These are phyloP conservation scores for Ochotona princeps DNA, from an alignment of 2,113 vertebrate species.

Conservation along the genomic window DNA sequence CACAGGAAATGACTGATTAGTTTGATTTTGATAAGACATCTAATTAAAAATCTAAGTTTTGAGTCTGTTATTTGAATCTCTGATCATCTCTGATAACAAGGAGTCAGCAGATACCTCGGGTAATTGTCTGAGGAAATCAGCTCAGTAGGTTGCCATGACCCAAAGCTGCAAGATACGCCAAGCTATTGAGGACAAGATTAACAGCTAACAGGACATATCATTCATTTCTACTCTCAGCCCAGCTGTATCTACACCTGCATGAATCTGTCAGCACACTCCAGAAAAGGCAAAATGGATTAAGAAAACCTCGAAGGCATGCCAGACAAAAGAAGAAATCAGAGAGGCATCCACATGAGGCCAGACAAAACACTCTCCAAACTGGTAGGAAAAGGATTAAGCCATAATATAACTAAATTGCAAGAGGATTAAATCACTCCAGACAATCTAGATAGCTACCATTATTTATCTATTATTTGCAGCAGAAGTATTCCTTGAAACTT, in stretches of 20 bases:
- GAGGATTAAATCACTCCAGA: conserved; percentile 15
- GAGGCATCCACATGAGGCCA: neutral
- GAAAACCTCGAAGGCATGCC: neutral
- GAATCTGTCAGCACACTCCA: conserved; percentile 20
- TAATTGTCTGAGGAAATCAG: conserved; percentile 4
- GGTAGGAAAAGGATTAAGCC: conserved; percentile 13
- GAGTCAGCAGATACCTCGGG: neutral
- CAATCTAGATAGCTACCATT: neutral
- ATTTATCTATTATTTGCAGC: neutral
- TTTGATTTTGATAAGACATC: neutral
- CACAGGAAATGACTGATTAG: neutral
- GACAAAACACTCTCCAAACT: neutral
- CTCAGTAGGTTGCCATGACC: neutral
- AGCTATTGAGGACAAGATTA: neutral
- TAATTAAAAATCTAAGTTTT: neutral
- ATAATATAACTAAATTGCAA: neutral
- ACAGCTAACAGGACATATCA: neutral
- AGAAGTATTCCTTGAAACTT: neutral
- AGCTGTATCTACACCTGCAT: conserved; percentile 37
- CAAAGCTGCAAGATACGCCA: neutral
- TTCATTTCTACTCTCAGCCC: neutral
- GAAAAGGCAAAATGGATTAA: conserved; percentile 1
- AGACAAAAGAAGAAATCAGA: conserved; percentile 8
- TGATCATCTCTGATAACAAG: neutral
- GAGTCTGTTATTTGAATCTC: neutral